Conservation (phyloP, 2,113 vertebrate species). For the Alouatta palliata region DNA sequence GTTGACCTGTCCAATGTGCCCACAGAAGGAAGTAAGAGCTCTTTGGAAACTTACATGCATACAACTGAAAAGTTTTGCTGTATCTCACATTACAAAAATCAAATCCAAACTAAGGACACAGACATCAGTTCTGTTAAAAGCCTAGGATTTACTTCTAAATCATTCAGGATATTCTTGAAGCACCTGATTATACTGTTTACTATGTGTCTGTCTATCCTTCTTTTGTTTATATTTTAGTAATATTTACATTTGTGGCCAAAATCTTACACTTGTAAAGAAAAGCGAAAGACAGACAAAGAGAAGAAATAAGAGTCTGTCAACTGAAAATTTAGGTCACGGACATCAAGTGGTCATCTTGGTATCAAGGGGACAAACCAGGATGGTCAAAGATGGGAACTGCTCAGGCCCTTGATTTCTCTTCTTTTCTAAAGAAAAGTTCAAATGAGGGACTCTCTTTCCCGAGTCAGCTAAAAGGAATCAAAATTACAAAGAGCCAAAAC, state of each 20-base stretch:
- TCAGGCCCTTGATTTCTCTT: not conserved
- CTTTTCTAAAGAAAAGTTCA: conserved; percentile 35
- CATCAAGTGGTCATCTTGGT: not conserved
- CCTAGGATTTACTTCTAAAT: not conserved
- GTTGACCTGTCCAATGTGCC: not conserved
- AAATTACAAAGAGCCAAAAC: conserved; percentile 49
- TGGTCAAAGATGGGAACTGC: fast-evolving
- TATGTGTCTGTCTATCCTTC: not conserved
- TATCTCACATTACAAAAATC: not conserved
- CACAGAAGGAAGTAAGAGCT: not conserved
- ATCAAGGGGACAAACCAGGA: not conserved
- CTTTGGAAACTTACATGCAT: not conserved
- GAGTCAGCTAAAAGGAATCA: conserved; percentile 52
- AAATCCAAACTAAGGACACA: not conserved
- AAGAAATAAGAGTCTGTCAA: not conserved
- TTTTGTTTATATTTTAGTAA: not conserved
- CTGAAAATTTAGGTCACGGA: not conserved
- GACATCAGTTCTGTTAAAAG: not conserved
- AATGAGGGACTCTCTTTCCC: not conserved
- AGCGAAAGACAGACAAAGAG: not conserved
- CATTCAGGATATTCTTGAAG: not conserved
- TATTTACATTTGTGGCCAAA: not conserved
- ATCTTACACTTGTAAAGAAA: not conserved
- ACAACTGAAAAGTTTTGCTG: not conserved
- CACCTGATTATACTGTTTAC: not conserved